Evolutionary conservation across 2,888 invertebrate species (phyloP).

Genomic region (Nephrotoma appendiculata): DNA sequence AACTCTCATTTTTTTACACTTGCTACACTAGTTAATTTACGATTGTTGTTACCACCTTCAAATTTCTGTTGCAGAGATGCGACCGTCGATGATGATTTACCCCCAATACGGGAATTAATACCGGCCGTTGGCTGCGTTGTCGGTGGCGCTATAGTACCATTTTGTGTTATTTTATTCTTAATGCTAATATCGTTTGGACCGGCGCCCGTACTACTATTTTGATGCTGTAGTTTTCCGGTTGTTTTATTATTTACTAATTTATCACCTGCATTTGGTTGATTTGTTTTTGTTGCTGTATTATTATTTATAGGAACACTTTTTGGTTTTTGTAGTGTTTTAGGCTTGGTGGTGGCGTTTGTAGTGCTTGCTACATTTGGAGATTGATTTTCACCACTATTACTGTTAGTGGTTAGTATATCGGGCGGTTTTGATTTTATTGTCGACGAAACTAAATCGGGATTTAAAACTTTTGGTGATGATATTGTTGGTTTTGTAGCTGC

Average conservation of each 20-base stretch:
- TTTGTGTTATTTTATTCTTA: constrained; percentile 6
- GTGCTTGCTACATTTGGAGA: constrained; percentile 13
- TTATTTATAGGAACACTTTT: not conserved
- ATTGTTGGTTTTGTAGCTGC: not conserved
- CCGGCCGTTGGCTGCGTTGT: constrained; percentile 6
- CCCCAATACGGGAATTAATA: constrained; percentile 10
- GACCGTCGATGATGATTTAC: constrained; percentile 46
- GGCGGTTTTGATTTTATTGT: constrained; percentile 5
- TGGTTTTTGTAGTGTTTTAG: constrained; percentile 9
- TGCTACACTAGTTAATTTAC: not conserved
- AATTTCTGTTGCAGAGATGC: constrained; percentile 68
- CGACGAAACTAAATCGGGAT: constrained; percentile 6
- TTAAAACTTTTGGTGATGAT: not conserved
- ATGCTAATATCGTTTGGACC: constrained; percentile 6
- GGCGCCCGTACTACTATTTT: constrained; percentile 4
- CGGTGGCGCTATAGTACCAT: not conserved
- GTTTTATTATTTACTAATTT: constrained; percentile 5
- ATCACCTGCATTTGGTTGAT: constrained; percentile 3
- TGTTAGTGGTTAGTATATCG: not conserved
- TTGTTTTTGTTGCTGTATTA: not conserved
- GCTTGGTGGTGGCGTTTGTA: constrained; percentile 21
- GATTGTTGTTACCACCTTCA: constrained; percentile 32
- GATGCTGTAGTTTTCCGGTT: not conserved
- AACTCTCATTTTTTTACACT: constrained; percentile 9
- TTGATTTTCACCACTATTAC: not conserved